Percentiles rank a stretch among this genome's conserved stretches.
Evolutionary conservation across 1,140 invertebrate genomes (phyloP).

Genomic region (Armadillidium nasatum): DNA sequence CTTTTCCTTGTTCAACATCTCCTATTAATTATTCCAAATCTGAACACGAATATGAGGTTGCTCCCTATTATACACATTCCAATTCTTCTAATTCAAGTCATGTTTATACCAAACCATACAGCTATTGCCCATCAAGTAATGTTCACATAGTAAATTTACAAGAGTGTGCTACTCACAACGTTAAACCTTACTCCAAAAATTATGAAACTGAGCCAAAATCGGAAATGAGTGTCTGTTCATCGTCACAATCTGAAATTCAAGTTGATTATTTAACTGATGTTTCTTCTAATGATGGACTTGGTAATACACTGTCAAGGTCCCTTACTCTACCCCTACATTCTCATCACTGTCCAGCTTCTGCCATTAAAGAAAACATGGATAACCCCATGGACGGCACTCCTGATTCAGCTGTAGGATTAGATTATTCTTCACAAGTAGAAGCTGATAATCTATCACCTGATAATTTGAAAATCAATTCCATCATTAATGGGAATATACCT

Average conservation of each 20-base stretch:
- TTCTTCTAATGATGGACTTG: background rate
- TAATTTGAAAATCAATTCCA: background rate
- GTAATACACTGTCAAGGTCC: background rate
- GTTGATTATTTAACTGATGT: background rate
- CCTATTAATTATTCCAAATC: no score
- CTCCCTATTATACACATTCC: conserved; percentile 23
- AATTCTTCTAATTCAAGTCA: conserved; percentile 27
- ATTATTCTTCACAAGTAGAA: background rate
- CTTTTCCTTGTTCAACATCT: no score
- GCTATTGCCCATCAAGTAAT: background rate
- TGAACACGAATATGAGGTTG: conserved; percentile 23
- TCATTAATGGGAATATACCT: background rate
- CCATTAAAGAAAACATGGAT: background rate
- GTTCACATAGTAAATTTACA: background rate
- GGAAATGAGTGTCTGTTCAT: background rate
- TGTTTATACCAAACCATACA: conserved; percentile 25
- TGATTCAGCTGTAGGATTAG: conserved; percentile 2
- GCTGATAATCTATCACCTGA: background rate
- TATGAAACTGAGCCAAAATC: background rate
- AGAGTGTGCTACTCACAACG: background rate
- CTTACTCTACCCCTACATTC: background rate
- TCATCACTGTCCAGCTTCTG: background rate
- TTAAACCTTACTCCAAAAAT: background rate
- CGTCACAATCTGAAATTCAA: background rate
- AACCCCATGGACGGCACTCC: background rate